Evolutionary conservation across 2,888 invertebrate species (phyloP), one percentile per base, ranked within the genome.

Genomic region (Pyrgus malvae): DNA sequence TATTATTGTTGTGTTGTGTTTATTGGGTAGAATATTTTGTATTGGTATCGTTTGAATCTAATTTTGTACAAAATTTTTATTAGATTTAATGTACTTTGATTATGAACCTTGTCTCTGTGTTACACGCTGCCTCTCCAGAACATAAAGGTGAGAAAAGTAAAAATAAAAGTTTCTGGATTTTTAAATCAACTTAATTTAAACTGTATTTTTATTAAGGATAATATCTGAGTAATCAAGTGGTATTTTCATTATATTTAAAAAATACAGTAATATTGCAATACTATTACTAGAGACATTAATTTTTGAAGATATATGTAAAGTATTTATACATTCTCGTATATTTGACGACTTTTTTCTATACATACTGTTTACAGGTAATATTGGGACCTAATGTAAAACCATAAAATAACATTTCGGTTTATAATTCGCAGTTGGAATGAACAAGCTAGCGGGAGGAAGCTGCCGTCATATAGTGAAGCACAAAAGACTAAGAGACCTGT

Each of bases 41-140:
- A 23, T 55, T 54, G 40, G 54, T 50, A 16, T 54, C 14, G 21
- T 45, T 58, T 55, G 9, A 40, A 38, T 29, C n/a, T 38, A 37
- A 42, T 35, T 48, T 49, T 42, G 38, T 63, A 56, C 50, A 23
- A 50, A n/a, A 17, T 35, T 48, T 53, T 17, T 27, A 9, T 12
- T 37, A 35, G 44, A 42, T 44, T 53, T 37, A 53, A 53, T 59
- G 9, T 62, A 57, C 67, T 79, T 83, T 81, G 84, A 83, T 88
- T 85, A 79, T 86, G 87, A 82, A 80, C 74, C 67, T 66, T 74
- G 53, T 81, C 59, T 85, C 78, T 90, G 79, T 89, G 85, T 91
- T 91, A 80, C 91, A 91, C 84, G 91, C 91, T 87, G 90, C 90
- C 82, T 62, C 68, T 63, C 63, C 79, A 91, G 91, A 89, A 86